Conservation (phyloP, 2,113 vertebrate genomes). For the Tupaia chinensis region DNA sequence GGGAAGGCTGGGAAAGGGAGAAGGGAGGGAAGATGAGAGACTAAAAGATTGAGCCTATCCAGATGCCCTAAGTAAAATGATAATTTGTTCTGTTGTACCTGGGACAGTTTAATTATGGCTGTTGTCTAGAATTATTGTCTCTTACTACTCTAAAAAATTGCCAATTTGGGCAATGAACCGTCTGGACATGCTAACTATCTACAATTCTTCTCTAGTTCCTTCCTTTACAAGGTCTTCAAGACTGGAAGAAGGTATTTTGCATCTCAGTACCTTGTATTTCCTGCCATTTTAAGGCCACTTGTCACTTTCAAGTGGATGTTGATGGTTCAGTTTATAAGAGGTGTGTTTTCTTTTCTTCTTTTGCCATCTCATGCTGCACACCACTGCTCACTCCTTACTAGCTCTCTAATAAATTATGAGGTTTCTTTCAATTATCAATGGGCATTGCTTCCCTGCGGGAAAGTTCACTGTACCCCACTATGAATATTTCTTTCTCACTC, state of each 20-base stretch:
- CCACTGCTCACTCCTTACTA: not conserved
- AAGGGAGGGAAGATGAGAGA: not conserved
- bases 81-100: not conserved
- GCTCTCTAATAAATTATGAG: not conserved
- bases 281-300: not conserved
- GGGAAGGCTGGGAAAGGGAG: not conserved
- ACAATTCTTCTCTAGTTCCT: not conserved
- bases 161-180: not conserved
- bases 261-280: not conserved
- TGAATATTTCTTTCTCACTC: not conserved
- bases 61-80: not conserved
- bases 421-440: conserved; percentile 1
- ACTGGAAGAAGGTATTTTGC: not conserved
- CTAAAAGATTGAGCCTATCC: not conserved
- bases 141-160: conserved; percentile 12
- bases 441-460: not conserved
- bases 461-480: not conserved
- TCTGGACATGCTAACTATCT: not conserved
- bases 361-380: not conserved
- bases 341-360: not conserved
- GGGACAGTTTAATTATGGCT: not conserved
- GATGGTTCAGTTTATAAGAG: not conserved
- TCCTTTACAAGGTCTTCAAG: not conserved
- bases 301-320: not conserved
- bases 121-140: not conserved